Evolutionary conservation across 1,140 invertebrate genomes (phyloP).

Genomic region (Cataglyphis hispanica): DNA sequence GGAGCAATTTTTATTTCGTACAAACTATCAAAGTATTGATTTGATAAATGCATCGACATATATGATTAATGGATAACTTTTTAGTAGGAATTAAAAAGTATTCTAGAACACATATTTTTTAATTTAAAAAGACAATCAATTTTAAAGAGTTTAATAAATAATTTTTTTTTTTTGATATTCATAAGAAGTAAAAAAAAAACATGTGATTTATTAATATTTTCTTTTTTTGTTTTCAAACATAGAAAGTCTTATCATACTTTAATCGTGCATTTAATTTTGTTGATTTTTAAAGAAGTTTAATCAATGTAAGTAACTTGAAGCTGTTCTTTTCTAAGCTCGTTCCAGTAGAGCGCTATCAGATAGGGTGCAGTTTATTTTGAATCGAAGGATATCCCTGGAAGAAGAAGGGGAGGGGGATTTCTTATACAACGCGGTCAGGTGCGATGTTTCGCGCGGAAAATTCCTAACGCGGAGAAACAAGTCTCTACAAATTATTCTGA

Average conservation of each 20-base stretch:
- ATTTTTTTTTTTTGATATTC: background rate
- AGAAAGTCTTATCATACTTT: background rate
- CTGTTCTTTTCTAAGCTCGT: constrained; percentile 2
- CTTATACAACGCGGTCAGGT: background rate
- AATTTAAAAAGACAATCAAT: background rate
- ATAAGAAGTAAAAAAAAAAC: background rate
- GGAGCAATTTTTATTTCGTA: background rate
- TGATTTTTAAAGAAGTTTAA: background rate
- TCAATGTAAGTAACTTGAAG: background rate
- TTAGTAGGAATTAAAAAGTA: background rate
- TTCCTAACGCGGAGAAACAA: background rate
- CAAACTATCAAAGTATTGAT: background rate
- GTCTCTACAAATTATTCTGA: background rate
- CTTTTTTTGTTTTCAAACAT: background rate
- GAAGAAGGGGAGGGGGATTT: too few relatives aligned
- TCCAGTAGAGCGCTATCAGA: background rate
- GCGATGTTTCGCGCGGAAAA: constrained; percentile 20
- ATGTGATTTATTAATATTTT: too few relatives aligned
- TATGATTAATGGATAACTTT: background rate
- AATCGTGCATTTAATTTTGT: background rate
- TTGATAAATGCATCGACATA: background rate
- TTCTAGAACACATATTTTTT: too few relatives aligned
- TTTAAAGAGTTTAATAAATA: background rate
- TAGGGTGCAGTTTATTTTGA: constrained; percentile 30
- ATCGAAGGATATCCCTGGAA: constrained; percentile 12